phyloP scores from a whole-genome alignment of 2,888 invertebrate genomes.

The Apamea monoglypha region DNA sequence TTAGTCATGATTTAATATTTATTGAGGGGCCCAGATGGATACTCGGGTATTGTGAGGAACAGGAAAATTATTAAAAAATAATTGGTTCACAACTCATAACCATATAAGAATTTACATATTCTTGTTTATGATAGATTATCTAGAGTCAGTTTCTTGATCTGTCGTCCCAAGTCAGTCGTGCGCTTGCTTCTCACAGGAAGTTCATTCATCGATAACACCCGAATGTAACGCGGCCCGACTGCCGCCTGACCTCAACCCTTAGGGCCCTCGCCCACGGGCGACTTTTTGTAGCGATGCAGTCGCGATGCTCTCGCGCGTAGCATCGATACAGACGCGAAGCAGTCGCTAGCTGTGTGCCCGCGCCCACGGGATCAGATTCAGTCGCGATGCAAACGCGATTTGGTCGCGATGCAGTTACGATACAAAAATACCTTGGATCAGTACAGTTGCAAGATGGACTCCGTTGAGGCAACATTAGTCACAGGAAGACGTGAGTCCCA shows the following conservation, averaged over 20 bases:
- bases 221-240: constrained; percentile 32
- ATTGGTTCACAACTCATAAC: background rate
- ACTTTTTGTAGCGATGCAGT: too few relatives aligned
- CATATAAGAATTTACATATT: background rate
- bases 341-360: too few relatives aligned
- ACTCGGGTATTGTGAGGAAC: background rate
- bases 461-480: too few relatives aligned
- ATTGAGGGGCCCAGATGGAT: background rate
- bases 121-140: constrained; percentile 5
- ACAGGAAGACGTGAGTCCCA: too few relatives aligned
- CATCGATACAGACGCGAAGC: too few relatives aligned
- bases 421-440: too few relatives aligned
- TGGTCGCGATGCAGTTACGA: too few relatives aligned
- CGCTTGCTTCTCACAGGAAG: constrained; percentile 29
- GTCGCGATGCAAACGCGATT: too few relatives aligned
- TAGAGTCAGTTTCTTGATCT: constrained; percentile 13
- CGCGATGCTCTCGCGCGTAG: too few relatives aligned
- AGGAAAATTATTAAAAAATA: background rate
- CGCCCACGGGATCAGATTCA: too few relatives aligned
- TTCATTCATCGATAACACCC: constrained; percentile 43
- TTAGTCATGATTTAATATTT: constrained; percentile 13
- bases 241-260: constrained; percentile 43
- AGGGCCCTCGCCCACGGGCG: too few relatives aligned
- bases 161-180: constrained; percentile 36
- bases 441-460: too few relatives aligned